Evolutionary conservation across 2,113 vertebrate genomes (phyloP), one percentile per base, ranked within the genome.

Genomic region (Potamarius usumacintae): DNA sequence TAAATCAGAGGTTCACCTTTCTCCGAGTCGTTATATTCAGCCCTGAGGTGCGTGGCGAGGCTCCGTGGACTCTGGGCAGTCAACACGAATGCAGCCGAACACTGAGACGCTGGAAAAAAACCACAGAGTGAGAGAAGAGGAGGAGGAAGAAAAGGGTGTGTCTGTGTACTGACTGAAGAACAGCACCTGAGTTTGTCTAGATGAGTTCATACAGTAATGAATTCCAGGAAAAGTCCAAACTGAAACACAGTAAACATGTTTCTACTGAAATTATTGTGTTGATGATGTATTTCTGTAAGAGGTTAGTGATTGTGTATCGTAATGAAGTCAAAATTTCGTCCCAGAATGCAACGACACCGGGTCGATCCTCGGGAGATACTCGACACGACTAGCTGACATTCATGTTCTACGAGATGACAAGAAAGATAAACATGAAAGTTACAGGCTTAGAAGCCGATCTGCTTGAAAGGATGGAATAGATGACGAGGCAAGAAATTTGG

Each of bases 11-110:
- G 62, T 82, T 86, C 52, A 72, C 71, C 82, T 69, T 22, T 85
- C 83, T n/a, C 58, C 48, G 67, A 42, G 34, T 52, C 17, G 50
- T 0, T 15, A n/a, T 74, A 65, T 58, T 84, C 83, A 22, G 65
- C 74, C 27, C 74, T 63, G 55, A 82, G 86, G 82, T 81, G 74
- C 52, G 25, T 50, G 58, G n/a, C 20, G 55, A 79, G 83, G 84
- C 48, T 67, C 90, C 92, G 91, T 92, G 94, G 95, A 96, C 95
- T 96, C 94, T 95, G 95, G 94, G 83, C 94, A 95, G 95, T 96
- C 94, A 27, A 95, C 94, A 94, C 91, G 92, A 95, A 94, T 89
- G 83, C 86, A 92, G 86, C 90, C 48, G 85, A 87, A 87, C 86
- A 88, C 89, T 88, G 76, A 78, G 55, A 81, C 77, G 34, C 87